Evolutionary conservation across 1,140 invertebrate species (phyloP), one percentile per base, ranked within the genome.

Genomic region (Vanessa tameamea): DNA sequence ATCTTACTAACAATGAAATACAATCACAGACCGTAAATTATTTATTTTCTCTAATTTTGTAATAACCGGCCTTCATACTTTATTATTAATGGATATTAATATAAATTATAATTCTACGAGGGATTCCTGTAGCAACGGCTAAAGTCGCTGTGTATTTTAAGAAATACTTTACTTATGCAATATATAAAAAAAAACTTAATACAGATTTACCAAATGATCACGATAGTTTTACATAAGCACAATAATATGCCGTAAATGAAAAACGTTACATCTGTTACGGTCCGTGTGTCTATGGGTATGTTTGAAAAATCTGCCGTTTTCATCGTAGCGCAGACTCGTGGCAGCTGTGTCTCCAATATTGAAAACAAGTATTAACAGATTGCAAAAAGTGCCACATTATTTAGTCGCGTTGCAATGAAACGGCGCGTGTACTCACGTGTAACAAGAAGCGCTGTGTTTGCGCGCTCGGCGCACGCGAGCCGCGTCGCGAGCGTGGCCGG

Each of bases 261-360:
- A 61, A 37, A 31, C 3, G 23, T 59, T 31, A 37, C 57, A 61
- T 37, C 3, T 37, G 26, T 37, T 61, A 15, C 57, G 26, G 7
- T 61, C 20, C 13, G 53, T 26, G 9, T 43, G 37, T 43, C 7
- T 43, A 57, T 37, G 57, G 57, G 57, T 61, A 61, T 61, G 57
- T 61, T 61, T 61, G 57, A 57, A 57, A 57, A 12, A 14, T 61
- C 57, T 37, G 55, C 55, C 55, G 55, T 7, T 61, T 43, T 37
- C 26, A 11, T 61, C 57, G 57, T 61, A 61, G 31, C 57, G 14
- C 57, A 37, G 31, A n/a, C 55, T 59, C 55, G 23, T 57, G 23
- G 53, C 53, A 57, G 20, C 50, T 53, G 50, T 53, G 23, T 23
- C 16, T 57, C 16, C 23, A 61, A 61, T 61, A 61, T 43, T 26